Evolutionary conservation across 2,797 vertebrate species (phyloP).

Genomic region (Botia almorhae): DNA sequence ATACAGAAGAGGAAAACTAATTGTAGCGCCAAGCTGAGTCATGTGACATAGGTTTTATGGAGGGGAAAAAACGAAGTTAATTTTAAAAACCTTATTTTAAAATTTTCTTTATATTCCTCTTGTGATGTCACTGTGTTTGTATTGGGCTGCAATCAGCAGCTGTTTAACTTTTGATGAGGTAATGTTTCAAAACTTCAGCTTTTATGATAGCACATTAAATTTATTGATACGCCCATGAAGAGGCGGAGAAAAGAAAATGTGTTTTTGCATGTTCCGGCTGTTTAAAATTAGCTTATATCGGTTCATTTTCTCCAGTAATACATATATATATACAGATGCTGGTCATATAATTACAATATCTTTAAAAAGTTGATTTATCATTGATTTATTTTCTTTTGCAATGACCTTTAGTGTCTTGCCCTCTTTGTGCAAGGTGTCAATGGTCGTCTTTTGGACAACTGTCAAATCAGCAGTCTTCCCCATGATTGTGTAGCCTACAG

Average conservation of each 20-base stretch:
- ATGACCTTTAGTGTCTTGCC: too few species aligned
- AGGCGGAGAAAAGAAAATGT: neutral
- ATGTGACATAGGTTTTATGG: neutral
- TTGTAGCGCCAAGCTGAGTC: neutral
- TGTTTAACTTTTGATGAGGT: slow-evolving; percentile 29
- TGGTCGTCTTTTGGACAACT: too few species aligned
- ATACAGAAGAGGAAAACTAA: neutral
- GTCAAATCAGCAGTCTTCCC: too few species aligned
- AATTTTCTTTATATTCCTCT: slow-evolving; percentile 36
- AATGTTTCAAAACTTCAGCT: neutral
- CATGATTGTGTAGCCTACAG: too few species aligned
- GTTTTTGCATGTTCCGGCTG: neutral
- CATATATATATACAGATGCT: neutral
- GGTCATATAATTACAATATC: neutral
- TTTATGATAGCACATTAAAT: neutral
- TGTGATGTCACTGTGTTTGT: slow-evolving; percentile 69
- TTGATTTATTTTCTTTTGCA: too few species aligned
- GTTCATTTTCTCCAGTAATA: too few species aligned
- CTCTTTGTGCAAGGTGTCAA: too few species aligned
- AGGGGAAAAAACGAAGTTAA: slow-evolving; percentile 10
- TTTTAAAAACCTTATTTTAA: too few species aligned
- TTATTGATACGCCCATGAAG: neutral
- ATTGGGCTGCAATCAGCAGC: slow-evolving; percentile 50
- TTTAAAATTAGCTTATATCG: slow-evolving; percentile 26
- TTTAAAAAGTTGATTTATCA: too few species aligned